Percentiles rank a stretch among this genome's conserved stretches.
Conservation (phyloP, 1,140 invertebrate species). For the Panagrolaimus sp. region DNA sequence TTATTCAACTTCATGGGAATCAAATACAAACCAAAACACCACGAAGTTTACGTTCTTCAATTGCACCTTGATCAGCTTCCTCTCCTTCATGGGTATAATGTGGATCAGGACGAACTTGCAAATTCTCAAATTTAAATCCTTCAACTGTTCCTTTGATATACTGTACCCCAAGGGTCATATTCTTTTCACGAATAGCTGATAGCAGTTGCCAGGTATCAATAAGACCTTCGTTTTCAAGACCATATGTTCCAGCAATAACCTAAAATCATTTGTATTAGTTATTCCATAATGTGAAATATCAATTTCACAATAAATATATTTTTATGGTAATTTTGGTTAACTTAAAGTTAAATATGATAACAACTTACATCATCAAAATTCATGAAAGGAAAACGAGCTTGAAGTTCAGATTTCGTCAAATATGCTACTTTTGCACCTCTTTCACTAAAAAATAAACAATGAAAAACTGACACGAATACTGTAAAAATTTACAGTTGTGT, state of each 20-base stretch:
- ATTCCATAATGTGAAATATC: no score
- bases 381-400: slow-evolving; percentile 81
- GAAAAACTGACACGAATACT: neutral
- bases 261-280: no score
- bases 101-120: neutral
- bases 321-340: no score
- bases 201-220: slow-evolving; percentile 84
- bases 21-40: slow-evolving; percentile 9
- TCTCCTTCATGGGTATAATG: slow-evolving; percentile 18
- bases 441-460: slow-evolving; percentile 32
- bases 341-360: no score
- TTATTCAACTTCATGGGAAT: no score
- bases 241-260: slow-evolving; percentile 50
- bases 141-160: slow-evolving; percentile 62
- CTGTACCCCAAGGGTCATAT: slow-evolving; percentile 70
- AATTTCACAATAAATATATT: no score
- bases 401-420: slow-evolving; percentile 68
- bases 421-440: slow-evolving; percentile 74
- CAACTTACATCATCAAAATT: slow-evolving; percentile 75
- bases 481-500: slow-evolving; percentile 68
- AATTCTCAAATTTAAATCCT: slow-evolving; percentile 27
- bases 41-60: slow-evolving; percentile 26
- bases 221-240: slow-evolving; percentile 69
- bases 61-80: slow-evolving; percentile 11
- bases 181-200: slow-evolving; percentile 73